phyloP scores from a whole-genome alignment of 2,888 invertebrate species.

The Rhamphomyia laevipes region DNA sequence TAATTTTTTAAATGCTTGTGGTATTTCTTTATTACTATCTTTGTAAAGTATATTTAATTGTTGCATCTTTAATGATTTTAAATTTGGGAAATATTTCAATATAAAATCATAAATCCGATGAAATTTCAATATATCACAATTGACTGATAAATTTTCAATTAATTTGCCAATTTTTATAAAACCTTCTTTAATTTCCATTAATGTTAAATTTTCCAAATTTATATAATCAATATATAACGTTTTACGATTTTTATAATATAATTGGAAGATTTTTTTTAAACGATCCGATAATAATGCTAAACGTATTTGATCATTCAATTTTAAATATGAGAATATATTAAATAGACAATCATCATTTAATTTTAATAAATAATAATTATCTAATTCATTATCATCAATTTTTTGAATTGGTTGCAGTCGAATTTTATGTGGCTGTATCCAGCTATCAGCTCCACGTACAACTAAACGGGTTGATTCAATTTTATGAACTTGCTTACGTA shows the following conservation, averaged over 20 bases:
- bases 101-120: constrained; percentile 1
- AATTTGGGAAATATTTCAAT: background rate
- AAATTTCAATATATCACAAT: background rate
- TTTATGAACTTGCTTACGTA: background rate
- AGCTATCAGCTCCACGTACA: background rate
- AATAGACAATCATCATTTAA: constrained; percentile 1
- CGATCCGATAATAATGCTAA: background rate
- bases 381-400: background rate
- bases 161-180: background rate
- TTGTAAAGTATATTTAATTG: background rate
- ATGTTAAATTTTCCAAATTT: background rate
- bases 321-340: background rate
- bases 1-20: background rate
- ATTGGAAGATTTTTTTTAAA: background rate
- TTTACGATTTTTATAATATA: background rate
- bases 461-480: background rate
- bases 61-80: background rate
- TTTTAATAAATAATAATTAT: background rate
- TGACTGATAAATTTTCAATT: background rate
- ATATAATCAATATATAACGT: background rate
- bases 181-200: background rate
- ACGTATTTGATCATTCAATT: background rate
- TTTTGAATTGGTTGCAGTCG: background rate
- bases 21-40: constrained; percentile 1
- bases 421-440: constrained; percentile 1